Conservation (phyloP, 2,888 invertebrate genomes). For the Nephrotoma flavescens region DNA sequence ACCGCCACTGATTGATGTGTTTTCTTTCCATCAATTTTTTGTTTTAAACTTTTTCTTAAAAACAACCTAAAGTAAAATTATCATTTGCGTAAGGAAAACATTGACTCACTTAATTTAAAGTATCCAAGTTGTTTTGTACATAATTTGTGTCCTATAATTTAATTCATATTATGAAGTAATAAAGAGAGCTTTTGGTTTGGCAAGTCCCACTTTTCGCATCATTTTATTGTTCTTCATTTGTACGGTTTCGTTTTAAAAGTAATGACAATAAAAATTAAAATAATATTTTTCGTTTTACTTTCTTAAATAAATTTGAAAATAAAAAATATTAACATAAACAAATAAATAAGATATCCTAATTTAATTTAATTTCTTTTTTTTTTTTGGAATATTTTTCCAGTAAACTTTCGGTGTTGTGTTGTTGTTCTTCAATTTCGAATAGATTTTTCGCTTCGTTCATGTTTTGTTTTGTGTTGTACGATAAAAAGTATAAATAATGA, state of each 20-base stretch:
- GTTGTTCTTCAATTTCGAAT: neutral
- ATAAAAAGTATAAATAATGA: neutral
- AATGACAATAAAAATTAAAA: neutral
- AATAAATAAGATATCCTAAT: neutral
- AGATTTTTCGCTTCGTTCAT: neutral
- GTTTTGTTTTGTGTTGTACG: neutral
- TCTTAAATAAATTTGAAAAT: neutral
- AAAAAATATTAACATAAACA: neutral
- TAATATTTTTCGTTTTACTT: neutral
- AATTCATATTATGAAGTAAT: neutral
- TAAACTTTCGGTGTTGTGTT: neutral
- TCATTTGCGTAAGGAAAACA: neutral
- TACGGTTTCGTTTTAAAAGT: neutral
- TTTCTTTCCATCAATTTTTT: neutral
- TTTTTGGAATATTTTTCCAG: neutral
- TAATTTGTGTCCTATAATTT: neutral
- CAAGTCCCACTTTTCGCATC: neutral
- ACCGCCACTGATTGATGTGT: neutral
- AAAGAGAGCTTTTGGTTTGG: neutral
- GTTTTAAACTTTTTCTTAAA: neutral
- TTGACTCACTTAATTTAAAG: neutral
- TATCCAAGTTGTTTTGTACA: neutral
- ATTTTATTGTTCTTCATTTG: neutral
- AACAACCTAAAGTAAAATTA: neutral
- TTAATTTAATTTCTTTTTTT: neutral